These are phyloP conservation scores for Hirtodrosophila histrioides DNA, from an alignment of 2,888 invertebrate genomes.

Conservation along the genomic window DNA sequence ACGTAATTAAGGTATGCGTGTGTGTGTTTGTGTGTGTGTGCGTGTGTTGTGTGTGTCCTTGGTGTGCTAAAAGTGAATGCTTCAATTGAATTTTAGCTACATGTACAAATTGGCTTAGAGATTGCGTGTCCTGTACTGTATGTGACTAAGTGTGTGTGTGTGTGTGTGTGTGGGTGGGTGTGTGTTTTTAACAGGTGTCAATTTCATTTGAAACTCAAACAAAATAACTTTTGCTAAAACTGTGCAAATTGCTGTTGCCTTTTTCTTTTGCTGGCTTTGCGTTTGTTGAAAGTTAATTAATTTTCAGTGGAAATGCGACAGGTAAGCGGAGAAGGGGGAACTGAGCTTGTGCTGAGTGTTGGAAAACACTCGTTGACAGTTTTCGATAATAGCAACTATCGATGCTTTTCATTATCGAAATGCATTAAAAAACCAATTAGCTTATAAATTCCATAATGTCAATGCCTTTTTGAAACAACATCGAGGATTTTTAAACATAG, in stretches of 20 bases:
- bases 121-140: slow-evolving; percentile 51
- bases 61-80: slow-evolving; percentile 53
- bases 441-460: no score
- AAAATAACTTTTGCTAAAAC: slow-evolving; percentile 62
- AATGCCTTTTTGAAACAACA: no score
- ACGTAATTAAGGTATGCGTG: slow-evolving; percentile 74
- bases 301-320: slow-evolving; percentile 29
- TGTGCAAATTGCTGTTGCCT: slow-evolving; percentile 64
- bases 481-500: no score
- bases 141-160: slow-evolving; percentile 2
- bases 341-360: no score
- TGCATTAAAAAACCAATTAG: no score
- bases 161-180: slow-evolving; percentile 20
- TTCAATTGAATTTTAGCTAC: slow-evolving; percentile 77
- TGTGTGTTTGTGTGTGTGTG: slow-evolving; percentile 10
- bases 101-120: slow-evolving; percentile 75
- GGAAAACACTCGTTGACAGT: no score
- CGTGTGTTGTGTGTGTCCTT: slow-evolving; percentile 25
- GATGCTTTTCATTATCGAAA: no score
- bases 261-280: slow-evolving; percentile 50
- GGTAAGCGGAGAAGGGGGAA: neutral
- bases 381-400: no score
- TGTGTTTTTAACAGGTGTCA: slow-evolving; percentile 73
- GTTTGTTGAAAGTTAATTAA: slow-evolving; percentile 74
- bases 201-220: slow-evolving; percentile 77